phyloP scores from a whole-genome alignment of 2,113 vertebrate genomes.

The Phocoena sinus region DNA sequence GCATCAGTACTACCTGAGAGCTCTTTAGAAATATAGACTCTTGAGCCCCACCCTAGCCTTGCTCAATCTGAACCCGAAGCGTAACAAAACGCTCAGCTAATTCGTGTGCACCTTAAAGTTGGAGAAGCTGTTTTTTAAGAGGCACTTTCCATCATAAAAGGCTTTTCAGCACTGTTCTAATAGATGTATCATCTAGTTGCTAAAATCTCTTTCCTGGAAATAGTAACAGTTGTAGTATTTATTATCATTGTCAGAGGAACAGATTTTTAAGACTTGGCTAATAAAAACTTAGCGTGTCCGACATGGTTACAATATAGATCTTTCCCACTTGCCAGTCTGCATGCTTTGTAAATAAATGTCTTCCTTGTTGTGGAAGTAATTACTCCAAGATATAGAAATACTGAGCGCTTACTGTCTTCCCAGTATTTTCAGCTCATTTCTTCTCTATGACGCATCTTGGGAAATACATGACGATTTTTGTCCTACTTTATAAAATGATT shows the following conservation, averaged over 20 bases:
- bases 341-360: conserved; percentile 34
- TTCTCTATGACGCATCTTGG: background rate
- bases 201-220: background rate
- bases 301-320: background rate
- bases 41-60: background rate
- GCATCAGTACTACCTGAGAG: background rate
- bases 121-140: background rate
- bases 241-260: background rate
- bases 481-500: background rate
- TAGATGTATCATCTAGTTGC: background rate
- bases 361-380: conserved; percentile 31
- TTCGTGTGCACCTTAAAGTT: background rate
- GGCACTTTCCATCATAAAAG: background rate
- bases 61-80: background rate
- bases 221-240: background rate
- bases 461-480: background rate
- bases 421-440: background rate
- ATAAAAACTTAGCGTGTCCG: conserved; percentile 26
- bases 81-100: background rate
- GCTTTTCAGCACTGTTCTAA: conserved; percentile 4
- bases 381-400: background rate
- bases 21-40: background rate
- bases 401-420: background rate
- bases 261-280: conserved; percentile 19
- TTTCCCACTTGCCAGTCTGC: background rate